Conservation (phyloP, 2,113 vertebrate genomes). For the Rallus limicola region DNA sequence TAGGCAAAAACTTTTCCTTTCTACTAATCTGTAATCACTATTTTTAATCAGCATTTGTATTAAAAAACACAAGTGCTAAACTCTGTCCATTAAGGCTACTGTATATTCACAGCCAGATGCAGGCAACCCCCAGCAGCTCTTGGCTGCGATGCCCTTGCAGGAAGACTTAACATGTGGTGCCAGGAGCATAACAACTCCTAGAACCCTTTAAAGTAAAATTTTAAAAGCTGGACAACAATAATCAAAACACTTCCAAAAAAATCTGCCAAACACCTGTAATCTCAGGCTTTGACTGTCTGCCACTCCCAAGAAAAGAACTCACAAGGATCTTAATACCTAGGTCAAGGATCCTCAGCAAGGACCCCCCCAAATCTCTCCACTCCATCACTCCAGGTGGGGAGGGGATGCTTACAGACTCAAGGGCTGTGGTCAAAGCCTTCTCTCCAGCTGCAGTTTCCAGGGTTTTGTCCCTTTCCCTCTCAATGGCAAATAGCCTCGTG, state of each 20-base stretch:
- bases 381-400: background rate
- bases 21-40: background rate
- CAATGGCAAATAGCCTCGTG: background rate
- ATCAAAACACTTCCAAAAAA: background rate
- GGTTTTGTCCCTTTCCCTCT: background rate
- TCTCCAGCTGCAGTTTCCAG: accelerated
- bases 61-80: background rate
- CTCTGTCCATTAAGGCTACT: background rate
- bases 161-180: background rate
- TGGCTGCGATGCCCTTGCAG: background rate
- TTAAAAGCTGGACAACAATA: background rate
- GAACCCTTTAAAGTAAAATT: background rate
- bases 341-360: background rate
- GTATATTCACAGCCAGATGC: background rate
- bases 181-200: background rate
- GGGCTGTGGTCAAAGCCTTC: background rate
- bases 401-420: background rate
- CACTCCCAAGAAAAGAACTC: background rate
- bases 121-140: background rate
- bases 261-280: background rate
- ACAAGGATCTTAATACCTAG: accelerated
- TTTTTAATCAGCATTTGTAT: background rate
- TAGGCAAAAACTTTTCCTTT: background rate
- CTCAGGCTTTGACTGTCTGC: background rate
- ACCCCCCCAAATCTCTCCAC: background rate